Base-by-base conservation (phyloP, 2,888 invertebrate species). In the Drosophila meridionalis region DNA sequence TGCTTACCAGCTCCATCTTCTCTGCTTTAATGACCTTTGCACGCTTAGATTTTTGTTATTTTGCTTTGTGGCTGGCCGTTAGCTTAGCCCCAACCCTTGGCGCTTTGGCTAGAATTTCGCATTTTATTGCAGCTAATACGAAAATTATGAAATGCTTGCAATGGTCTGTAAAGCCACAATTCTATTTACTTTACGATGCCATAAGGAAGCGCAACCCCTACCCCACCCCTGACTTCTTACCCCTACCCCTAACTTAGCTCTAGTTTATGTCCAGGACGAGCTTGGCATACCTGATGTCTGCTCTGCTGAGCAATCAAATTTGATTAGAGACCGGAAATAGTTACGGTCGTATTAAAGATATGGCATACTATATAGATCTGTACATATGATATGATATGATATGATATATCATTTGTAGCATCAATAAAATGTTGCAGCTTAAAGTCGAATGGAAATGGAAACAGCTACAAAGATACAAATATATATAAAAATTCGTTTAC, bases 31-130 rank as follows among this genome's bases (percentile, higher is more conserved):
- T 86, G 89, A 86, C 90, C 83, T 86, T 76, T 80, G 71, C 78
- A 85, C 67, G 80, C 73, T 90, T 85, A 83, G 86, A 88, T 86
- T 90, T 86, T 77, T 82, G 75, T 87, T 82, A 71, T 82, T 77
- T 69, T 61, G 66, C 71, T 77, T 89, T 71, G 50, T 65, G 57
- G 69, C 59, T 28, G 58, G n/a, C 50, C 8, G 50, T 30, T 3
- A n/a, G 32, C 61, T 36, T 20, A 20, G 5, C 62, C 14, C 11
- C 36, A 14, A 6, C 30, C 55, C 26, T 47, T 56, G 40, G 40
- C 59, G 40, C 26, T 42, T 50, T 32, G 68, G 8, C 42, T 56
- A 20, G 42, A 57, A 67, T 56, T 61, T 61, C 63, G 40, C 55
- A 38, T 82, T 89, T 89, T 82, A 89, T 85, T 85, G 82, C 69